These are phyloP conservation scores for Heliconius sara DNA, from an alignment of 2,888 invertebrate species.

Conservation along the genomic window DNA sequence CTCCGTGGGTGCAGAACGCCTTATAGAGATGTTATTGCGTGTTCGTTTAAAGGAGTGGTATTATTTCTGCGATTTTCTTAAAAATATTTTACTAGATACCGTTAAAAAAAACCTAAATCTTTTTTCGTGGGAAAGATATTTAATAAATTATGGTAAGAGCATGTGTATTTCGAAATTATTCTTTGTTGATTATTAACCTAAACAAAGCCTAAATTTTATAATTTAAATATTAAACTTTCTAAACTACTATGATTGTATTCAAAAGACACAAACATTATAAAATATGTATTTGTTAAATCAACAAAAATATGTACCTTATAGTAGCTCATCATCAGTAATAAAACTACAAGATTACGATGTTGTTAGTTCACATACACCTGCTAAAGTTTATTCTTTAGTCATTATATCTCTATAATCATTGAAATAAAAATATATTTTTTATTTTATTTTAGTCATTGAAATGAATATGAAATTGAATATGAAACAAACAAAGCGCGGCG, in stretches of 20 bases:
- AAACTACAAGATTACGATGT: background rate
- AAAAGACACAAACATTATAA: background rate
- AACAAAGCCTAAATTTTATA: no score
- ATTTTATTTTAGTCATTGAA: background rate
- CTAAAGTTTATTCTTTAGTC: background rate
- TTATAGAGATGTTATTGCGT: slow-evolving; percentile 38
- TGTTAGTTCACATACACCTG: background rate
- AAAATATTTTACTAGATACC: slow-evolving; percentile 13
- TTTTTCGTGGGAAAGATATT: background rate
- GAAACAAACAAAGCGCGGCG: no score
- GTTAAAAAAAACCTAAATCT: background rate
- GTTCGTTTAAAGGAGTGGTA: slow-evolving; percentile 28
- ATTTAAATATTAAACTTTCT: no score
- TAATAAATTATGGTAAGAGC: no score
- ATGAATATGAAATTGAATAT: no score
- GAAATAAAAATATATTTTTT: no score
- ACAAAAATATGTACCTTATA: background rate
- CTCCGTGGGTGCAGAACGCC: slow-evolving; percentile 46
- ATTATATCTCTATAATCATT: background rate
- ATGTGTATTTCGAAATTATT: no score
- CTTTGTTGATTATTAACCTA: no score
- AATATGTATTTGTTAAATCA: background rate
- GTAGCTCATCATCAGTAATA: background rate
- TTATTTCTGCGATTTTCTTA: background rate
- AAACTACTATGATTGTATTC: background rate